A percentile compares a stretch with the other conserved stretches of the same genome.
Conservation (phyloP, 1,140 invertebrate genomes). For the Drosophila kepulauana region DNA sequence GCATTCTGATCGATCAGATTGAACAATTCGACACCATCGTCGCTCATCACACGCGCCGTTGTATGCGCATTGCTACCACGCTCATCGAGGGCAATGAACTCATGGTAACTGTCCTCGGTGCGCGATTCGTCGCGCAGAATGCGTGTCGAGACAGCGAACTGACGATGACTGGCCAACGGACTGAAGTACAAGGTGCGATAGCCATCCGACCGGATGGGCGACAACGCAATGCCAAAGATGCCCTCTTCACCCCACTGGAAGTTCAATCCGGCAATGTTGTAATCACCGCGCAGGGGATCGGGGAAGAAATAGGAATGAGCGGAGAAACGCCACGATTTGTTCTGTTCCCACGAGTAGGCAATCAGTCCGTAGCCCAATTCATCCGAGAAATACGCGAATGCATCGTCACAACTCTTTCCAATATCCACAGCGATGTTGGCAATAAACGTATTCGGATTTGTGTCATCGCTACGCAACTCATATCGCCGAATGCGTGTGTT, state of each 20-base stretch:
- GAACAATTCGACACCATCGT: conserved; percentile 90
- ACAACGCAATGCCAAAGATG: conserved; percentile 91
- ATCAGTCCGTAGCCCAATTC: conserved; percentile 92
- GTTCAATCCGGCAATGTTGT: conserved; percentile 91
- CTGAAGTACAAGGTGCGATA: conserved; percentile 91
- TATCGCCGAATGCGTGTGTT: conserved; percentile 90
- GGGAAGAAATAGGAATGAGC: conserved; percentile 91
- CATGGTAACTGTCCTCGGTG: conserved; percentile 89
- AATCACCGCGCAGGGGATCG: conserved; percentile 91
- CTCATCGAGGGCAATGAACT: conserved; percentile 89
- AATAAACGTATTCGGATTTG: conserved; percentile 91
- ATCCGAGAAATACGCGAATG: conserved; percentile 92
- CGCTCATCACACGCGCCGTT: conserved; percentile 90
- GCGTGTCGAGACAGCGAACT: conserved; percentile 91
- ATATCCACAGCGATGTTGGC: conserved; percentile 93
- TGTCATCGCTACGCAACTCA: conserved; percentile 89
- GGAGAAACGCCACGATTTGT: conserved; percentile 91
- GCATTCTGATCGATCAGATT: conserved; percentile 92
- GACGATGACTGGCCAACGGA: conserved; percentile 90
- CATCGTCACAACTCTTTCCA: conserved; percentile 90
- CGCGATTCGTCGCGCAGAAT: conserved; percentile 89
- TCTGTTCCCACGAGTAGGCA: conserved; percentile 90
- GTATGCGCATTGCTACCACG: conserved; percentile 89
- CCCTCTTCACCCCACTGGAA: conserved; percentile 94
- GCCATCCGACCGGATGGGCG: conserved; percentile 88